Evolutionary conservation across 2,113 vertebrate genomes (phyloP).

Genomic region (Xyrauchen texanus): DNA sequence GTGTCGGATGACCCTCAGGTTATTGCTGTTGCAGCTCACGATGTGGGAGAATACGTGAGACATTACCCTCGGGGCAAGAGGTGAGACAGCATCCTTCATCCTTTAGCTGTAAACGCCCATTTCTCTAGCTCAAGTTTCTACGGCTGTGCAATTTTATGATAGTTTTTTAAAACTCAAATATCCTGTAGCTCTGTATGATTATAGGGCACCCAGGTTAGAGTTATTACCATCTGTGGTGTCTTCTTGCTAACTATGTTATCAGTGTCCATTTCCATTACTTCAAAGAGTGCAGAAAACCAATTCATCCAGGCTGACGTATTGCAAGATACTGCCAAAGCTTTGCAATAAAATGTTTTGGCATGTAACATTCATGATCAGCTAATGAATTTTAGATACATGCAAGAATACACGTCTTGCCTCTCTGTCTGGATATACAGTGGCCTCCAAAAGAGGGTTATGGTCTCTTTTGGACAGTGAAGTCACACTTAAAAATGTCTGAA

Average conservation of each 20-base stretch:
- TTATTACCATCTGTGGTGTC: background rate
- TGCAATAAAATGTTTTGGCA: background rate
- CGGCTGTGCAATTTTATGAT: background rate
- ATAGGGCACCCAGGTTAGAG: background rate
- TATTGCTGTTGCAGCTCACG: conserved; percentile 96
- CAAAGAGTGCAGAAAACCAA: background rate
- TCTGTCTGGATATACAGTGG: too few relatives aligned
- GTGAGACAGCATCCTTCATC: conserved; percentile 64
- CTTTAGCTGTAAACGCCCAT: background rate
- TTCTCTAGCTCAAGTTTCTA: too few relatives aligned
- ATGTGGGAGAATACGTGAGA: conserved; percentile 94
- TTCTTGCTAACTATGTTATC: background rate
- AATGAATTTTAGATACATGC: conserved; percentile 15
- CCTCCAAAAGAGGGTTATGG: too few relatives aligned
- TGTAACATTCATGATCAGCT: background rate
- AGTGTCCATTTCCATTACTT: background rate
- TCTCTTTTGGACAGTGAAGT: too few relatives aligned
- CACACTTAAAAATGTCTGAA: too few relatives aligned
- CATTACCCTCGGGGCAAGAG: conserved; percentile 97
- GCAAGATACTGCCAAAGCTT: background rate
- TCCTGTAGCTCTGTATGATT: conserved; percentile 24
- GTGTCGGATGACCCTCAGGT: conserved; percentile 97
- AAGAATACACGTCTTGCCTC: background rate
- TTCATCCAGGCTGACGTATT: background rate
- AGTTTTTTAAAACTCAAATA: conserved; percentile 8